Base-by-base conservation (phyloP, 2,888 invertebrate species). In the Cataglyphis livida region DNA sequence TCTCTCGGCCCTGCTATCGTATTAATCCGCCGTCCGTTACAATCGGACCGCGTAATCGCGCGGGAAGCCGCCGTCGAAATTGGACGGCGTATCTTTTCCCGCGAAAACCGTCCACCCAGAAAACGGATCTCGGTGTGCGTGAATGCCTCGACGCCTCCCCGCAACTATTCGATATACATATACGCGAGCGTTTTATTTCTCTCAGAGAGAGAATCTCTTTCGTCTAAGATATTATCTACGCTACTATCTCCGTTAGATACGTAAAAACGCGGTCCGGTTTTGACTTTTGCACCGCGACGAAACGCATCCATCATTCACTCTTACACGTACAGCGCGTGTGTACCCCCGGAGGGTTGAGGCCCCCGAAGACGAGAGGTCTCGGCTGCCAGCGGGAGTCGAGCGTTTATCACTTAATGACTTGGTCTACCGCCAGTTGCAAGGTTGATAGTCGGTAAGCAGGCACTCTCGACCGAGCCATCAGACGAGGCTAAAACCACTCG, bases 1-100 rank as follows among this genome's bases (percentile, higher is more conserved):
- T 41, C 44, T 18, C 44, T 71, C 84, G 86, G 86, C 84, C 87
- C 88, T 85, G 82, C 88, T 90, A 89, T 92, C 90, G 90, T 88
- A 92, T 92, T 91, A 91, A 92, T 92, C 88, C 62, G 78, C 62
- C 57, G 65, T 61, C 64, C 81, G 76, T 75, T 74, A 84, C 70
- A 75, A 57, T 64, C 61, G 70, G 32, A 18, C 78, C 66, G 76
- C 82, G 65, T 82, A 66, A 76, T 78, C 78, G 78, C 68, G 68
- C 82, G 76, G 4, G 61, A 57, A 61, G 62, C 82, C 78, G 41
- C 68, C 51, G 78, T 68, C 76, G 68, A 68, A 68, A 68, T 68
- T 68, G 76, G 21, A 38, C 28, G 66, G 15, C 66, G 76, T 54
- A 28, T 38, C 76, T 38, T 66, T 66, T 35, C 76, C 65, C 75